These are phyloP conservation scores for Ia io DNA, from an alignment of 2,113 vertebrate genomes.

Conservation along the genomic window DNA sequence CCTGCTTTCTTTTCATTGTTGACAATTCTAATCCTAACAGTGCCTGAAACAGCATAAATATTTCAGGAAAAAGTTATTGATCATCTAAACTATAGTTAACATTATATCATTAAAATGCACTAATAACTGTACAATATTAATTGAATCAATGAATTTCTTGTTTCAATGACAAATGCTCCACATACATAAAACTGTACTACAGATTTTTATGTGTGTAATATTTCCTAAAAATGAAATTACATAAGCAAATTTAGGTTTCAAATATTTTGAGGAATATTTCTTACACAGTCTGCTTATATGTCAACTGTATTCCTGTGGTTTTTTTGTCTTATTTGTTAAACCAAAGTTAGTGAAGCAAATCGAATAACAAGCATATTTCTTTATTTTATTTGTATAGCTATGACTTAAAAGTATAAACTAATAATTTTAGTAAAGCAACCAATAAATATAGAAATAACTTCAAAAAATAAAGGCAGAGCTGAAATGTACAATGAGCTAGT, in stretches of 20 bases:
- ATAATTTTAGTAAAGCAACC: neutral
- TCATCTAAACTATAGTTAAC: neutral
- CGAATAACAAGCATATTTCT: neutral
- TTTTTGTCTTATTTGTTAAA: neutral
- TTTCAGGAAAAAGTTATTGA: neutral
- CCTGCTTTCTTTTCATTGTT: neutral
- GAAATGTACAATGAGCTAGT: neutral
- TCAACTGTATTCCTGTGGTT: neutral
- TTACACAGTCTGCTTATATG: neutral
- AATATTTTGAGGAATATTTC: neutral
- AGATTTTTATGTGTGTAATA: neutral
- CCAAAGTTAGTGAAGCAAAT: neutral
- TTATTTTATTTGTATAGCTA: neutral
- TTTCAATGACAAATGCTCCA: neutral
- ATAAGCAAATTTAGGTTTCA: neutral
- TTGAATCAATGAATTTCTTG: neutral
- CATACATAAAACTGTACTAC: neutral
- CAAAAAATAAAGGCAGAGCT: neutral
- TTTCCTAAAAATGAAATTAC: conserved; percentile 1
- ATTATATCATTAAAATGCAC: neutral
- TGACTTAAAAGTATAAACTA: neutral
- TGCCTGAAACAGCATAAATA: neutral
- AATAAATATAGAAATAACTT: neutral
- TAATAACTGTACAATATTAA: neutral
- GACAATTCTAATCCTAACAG: neutral